phyloP scores from a whole-genome alignment of 2,888 invertebrate genomes.

The Trichogramma dendrolimi region DNA sequence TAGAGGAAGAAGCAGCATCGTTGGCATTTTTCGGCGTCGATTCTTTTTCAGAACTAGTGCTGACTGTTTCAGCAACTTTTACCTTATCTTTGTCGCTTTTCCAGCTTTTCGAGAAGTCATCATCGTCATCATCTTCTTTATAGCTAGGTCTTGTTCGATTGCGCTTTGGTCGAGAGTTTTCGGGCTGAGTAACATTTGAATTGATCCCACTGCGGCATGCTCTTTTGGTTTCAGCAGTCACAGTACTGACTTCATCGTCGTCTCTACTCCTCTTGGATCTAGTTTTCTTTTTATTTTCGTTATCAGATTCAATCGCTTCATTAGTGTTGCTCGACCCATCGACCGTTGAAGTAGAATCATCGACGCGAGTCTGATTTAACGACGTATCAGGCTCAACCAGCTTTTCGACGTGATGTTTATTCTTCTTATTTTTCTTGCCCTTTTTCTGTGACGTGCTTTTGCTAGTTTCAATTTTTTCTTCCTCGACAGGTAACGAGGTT shows the following conservation, averaged over 20 bases:
- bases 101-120: too few relatives aligned
- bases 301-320: too few relatives aligned
- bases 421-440: background rate
- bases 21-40: too few relatives aligned
- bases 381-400: too few relatives aligned
- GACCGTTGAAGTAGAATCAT: too few relatives aligned
- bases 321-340: too few relatives aligned
- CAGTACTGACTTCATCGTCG: too few relatives aligned
- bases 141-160: slow-evolving; percentile 31
- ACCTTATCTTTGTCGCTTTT: slow-evolving; percentile 6
- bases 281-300: too few relatives aligned
- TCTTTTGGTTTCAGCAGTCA: slow-evolving; percentile 1
- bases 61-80: slow-evolving; percentile 3
- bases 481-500: slow-evolving; percentile 34
- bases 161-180: slow-evolving; percentile 30
- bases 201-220: slow-evolving; percentile 9
- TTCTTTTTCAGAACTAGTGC: slow-evolving; percentile 10
- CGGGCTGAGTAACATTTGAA: background rate
- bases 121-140: slow-evolving; percentile 26
- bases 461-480: background rate
- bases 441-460: background rate
- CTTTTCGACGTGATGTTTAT: too few relatives aligned
- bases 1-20: too few relatives aligned
- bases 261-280: too few relatives aligned
- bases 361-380: too few relatives aligned